A percentile compares a stretch with the other conserved stretches of the same genome.
Conservation (phyloP, 2,888 invertebrate species). For the Ligdia adustata region DNA sequence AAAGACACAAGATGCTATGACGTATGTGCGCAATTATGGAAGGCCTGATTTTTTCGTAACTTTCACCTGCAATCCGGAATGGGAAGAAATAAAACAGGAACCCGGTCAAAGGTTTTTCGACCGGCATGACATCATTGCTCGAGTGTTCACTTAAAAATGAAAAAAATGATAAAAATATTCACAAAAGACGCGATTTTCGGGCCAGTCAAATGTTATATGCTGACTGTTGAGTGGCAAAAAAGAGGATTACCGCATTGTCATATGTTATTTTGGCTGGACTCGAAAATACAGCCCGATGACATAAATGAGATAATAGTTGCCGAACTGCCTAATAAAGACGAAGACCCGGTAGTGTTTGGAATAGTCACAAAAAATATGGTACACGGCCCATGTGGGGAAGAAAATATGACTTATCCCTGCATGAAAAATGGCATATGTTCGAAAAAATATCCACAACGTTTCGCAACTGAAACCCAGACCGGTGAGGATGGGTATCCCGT, state of each 20-base stretch:
- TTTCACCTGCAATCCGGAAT: conserved; percentile 27
- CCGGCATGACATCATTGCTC: not conserved
- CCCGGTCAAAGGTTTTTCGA: not conserved
- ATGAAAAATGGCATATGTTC: not conserved
- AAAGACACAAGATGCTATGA: conserved; percentile 43
- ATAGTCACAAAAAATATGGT: not conserved
- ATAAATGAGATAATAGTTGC: conserved; percentile 4
- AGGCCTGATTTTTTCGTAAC: conserved; percentile 41
- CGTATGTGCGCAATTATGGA: conserved; percentile 49
- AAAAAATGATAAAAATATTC: not conserved
- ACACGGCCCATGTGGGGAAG: not conserved
- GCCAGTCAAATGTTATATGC: not conserved
- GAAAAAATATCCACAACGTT: not conserved
- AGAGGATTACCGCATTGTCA: conserved; percentile 4
- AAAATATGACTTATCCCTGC: not conserved
- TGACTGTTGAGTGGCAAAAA: conserved; percentile 3
- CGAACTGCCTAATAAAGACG: conserved; percentile 1
- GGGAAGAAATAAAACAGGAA: not conserved
- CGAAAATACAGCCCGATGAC: not conserved
- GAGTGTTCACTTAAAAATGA: not conserved
- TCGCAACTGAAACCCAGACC: not conserved
- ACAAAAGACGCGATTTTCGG: not conserved
- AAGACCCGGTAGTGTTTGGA: not conserved
- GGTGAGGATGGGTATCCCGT: not conserved
- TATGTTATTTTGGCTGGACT: not conserved